Conservation (phyloP, 2,797 vertebrate species). For the Morus bassanus region DNA sequence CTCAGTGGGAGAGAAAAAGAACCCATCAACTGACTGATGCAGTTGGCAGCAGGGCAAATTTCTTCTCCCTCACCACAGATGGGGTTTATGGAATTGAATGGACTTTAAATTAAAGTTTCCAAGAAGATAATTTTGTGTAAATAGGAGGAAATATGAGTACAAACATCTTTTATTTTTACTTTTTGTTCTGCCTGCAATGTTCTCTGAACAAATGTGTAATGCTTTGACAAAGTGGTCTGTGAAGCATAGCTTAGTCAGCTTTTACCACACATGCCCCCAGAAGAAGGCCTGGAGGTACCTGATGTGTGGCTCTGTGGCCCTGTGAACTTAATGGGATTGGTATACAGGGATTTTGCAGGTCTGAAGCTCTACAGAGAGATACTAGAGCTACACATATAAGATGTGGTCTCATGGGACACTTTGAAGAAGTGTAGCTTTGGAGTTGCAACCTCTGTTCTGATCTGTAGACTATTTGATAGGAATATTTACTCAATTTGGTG, state of each 20-base stretch:
- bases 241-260: not conserved
- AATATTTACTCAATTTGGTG: not conserved
- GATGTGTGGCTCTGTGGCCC: not conserved
- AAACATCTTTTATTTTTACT: not conserved
- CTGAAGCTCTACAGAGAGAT: not conserved
- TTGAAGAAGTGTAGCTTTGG: not conserved
- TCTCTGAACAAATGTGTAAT: not conserved
- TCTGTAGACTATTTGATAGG: not conserved
- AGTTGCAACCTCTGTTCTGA: not conserved
- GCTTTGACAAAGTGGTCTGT: not conserved
- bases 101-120: not conserved
- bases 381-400: not conserved
- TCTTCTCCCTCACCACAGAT: not conserved
- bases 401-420: not conserved
- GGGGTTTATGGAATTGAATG: not conserved
- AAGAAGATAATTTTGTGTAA: not conserved
- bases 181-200: not conserved
- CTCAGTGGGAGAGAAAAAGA: not conserved
- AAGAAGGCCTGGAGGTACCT: not conserved
- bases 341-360: not conserved
- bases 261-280: not conserved
- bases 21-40: fast-evolving
- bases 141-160: not conserved
- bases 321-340: not conserved
- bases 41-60: not conserved